phyloP scores from a whole-genome alignment of 2,113 vertebrate species.

The Cnemophilus loriae region DNA sequence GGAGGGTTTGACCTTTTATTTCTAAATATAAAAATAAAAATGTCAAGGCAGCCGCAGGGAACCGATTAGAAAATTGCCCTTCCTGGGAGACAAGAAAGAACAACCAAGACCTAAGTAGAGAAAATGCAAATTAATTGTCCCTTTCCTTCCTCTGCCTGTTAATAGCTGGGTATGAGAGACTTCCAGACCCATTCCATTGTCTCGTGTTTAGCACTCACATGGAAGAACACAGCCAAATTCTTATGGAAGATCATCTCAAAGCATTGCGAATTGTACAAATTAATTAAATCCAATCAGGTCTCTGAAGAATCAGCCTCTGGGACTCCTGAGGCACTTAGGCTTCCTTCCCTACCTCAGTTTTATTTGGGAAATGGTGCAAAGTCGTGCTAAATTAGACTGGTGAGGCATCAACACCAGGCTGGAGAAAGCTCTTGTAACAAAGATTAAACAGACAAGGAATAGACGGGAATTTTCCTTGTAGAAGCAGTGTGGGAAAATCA shows the following conservation, averaged over 20 bases:
- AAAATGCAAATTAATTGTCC: neutral
- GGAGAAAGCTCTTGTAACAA: neutral
- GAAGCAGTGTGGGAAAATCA: neutral
- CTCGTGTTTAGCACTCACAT: neutral
- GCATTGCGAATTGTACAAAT: neutral
- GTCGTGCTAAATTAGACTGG: neutral
- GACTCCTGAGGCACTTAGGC: neutral
- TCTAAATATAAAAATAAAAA: constrained; percentile 25
- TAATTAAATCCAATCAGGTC: neutral
- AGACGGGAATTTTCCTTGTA: neutral
- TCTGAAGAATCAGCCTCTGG: neutral
- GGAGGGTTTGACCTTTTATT: neutral
- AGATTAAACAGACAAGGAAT: neutral
- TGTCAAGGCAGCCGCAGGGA: neutral
- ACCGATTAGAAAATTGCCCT: neutral
- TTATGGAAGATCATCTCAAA: neutral
- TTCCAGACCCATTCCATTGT: neutral
- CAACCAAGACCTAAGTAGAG: neutral
- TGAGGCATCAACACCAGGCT: neutral
- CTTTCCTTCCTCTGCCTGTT: neutral
- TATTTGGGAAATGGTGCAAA: neutral
- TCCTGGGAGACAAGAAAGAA: neutral
- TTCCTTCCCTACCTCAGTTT: neutral
- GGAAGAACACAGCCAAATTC: neutral
- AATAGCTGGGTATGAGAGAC: neutral